Evolutionary conservation across 2,797 vertebrate species (phyloP).

Genomic region (Lacerta bilineata): DNA sequence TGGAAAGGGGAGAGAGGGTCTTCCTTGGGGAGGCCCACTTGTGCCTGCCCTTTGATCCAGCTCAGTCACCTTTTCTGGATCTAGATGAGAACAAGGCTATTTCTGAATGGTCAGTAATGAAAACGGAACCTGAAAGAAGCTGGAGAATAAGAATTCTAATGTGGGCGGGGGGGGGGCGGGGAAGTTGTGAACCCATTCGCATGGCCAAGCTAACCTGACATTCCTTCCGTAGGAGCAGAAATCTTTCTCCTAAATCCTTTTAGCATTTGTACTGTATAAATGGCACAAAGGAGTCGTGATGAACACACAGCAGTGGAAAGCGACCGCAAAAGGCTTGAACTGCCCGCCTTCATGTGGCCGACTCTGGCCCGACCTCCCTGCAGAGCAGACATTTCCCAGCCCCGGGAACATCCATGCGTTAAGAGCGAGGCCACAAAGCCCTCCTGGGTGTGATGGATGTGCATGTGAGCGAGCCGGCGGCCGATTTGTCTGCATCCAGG

Average conservation of each 20-base stretch:
- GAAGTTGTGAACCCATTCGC: too few species aligned
- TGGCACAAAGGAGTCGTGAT: too few species aligned
- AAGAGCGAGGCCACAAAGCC: slow-evolving; percentile 49
- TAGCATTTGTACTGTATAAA: too few species aligned
- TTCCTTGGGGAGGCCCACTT: not conserved
- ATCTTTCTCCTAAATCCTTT: too few species aligned
- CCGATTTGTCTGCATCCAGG: slow-evolving; percentile 78
- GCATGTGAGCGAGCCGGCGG: slow-evolving; percentile 70
- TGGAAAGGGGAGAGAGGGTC: not conserved
- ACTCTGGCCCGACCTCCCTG: not conserved
- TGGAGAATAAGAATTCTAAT: not conserved
- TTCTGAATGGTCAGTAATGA: not conserved
- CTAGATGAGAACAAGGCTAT: not conserved
- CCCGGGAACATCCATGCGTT: slow-evolving; percentile 54
- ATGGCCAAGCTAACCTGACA: too few species aligned
- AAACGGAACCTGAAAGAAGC: not conserved
- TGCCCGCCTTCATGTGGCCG: too few species aligned
- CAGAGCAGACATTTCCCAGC: not conserved
- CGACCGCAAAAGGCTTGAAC: too few species aligned
- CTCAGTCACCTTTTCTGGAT: not conserved
- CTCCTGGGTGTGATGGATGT: slow-evolving; percentile 59
- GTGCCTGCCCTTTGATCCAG: not conserved
- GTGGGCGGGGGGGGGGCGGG: too few species aligned
- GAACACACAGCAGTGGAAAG: too few species aligned
- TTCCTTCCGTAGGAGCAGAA: too few species aligned